Conservation (phyloP, 2,113 vertebrate species). For the Phrynosoma blainvillii region DNA sequence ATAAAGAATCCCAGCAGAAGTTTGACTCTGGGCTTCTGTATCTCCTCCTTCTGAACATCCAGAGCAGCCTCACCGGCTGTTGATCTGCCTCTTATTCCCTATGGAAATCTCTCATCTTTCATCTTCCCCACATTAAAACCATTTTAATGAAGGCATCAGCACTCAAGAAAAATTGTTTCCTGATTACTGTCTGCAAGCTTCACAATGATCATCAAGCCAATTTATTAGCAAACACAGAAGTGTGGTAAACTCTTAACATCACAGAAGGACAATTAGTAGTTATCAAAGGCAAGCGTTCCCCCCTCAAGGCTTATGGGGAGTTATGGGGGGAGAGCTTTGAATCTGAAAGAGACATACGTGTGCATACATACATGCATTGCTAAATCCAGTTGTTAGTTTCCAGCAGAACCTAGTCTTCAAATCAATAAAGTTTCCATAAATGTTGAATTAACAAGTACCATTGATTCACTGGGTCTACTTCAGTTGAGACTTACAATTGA, state of each 20-base stretch:
- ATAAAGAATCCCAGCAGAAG: background rate
- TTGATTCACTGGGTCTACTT: too few species aligned
- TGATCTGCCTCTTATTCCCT: background rate
- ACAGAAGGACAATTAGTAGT: conserved; percentile 6
- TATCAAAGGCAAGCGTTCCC: conserved; percentile 1
- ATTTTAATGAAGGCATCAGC: conserved; percentile 28
- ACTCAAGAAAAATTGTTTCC: background rate
- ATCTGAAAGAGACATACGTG: background rate
- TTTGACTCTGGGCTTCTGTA: background rate
- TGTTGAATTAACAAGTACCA: too few species aligned
- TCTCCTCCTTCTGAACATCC: background rate
- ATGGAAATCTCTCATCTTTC: conserved; percentile 24
- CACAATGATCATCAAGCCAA: conserved; percentile 20
- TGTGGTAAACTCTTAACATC: conserved; percentile 14
- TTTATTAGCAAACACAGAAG: conserved; percentile 36
- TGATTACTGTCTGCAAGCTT: conserved; percentile 39
- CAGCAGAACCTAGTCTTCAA: too few species aligned
- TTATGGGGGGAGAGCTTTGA: background rate
- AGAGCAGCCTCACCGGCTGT: background rate
- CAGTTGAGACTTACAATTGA: too few species aligned
- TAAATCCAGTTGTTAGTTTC: too few species aligned
- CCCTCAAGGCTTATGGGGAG: background rate
- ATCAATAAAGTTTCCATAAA: too few species aligned
- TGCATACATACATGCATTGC: too few species aligned
- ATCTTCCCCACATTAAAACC: conserved; percentile 24